Percentiles rank a stretch among this genome's conserved stretches.
phyloP scores from a whole-genome alignment of 2,113 vertebrate species.

The Ailuropoda melanoleuca region DNA sequence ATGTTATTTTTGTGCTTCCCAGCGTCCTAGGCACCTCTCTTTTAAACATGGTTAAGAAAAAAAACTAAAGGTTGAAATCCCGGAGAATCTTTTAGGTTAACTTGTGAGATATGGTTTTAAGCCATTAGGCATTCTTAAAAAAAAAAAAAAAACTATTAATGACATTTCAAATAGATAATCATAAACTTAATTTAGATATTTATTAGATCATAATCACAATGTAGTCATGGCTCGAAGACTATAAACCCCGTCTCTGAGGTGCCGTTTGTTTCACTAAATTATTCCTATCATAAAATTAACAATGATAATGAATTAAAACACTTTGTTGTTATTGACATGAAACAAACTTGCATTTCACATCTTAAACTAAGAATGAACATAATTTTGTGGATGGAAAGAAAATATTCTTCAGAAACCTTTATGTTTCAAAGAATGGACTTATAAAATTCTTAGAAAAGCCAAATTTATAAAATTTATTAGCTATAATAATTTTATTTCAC shows the following conservation, averaged over 20 bases:
- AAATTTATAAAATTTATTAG: not conserved
- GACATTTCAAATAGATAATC: not conserved
- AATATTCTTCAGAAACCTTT: constrained; percentile 28
- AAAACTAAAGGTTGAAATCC: not conserved
- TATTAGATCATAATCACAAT: not conserved
- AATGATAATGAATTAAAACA: not conserved
- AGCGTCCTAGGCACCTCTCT: not conserved
- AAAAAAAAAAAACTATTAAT: not conserved
- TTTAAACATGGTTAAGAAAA: not conserved
- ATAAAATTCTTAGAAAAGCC: not conserved
- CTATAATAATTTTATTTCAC: constrained; percentile 55
- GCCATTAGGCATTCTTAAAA: not conserved
- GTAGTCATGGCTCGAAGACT: not conserved
- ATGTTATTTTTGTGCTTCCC: not conserved
- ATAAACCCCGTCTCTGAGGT: not conserved
- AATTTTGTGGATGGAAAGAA: constrained; percentile 40
- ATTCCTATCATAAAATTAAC: constrained; percentile 33
- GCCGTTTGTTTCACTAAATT: constrained; percentile 26
- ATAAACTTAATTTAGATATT: constrained; percentile 29
- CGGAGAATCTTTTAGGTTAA: not conserved
- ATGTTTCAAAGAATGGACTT: constrained; percentile 31
- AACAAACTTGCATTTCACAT: constrained; percentile 39
- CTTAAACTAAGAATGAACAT: constrained; percentile 48
- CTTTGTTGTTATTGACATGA: constrained; percentile 34
- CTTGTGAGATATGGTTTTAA: not conserved